phyloP scores from a whole-genome alignment of 2,888 invertebrate genomes.

The Physocephala rufipes region DNA sequence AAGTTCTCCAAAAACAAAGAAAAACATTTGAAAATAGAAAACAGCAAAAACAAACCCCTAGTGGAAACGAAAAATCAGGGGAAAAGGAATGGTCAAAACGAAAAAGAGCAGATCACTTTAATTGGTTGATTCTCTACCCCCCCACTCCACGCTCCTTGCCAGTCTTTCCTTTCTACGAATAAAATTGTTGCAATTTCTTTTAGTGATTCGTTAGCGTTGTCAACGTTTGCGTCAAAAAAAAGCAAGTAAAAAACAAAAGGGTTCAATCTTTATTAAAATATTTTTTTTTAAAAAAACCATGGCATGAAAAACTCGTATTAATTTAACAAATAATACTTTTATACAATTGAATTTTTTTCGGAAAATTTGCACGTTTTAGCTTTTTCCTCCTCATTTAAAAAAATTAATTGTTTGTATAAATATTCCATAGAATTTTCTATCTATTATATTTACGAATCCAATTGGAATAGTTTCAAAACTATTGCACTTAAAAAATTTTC shows the following conservation, averaged over 20 bases:
- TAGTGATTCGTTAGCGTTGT: not conserved
- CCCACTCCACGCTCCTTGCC: too few relatives aligned
- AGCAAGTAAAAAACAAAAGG: not conserved
- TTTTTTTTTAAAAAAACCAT: not conserved
- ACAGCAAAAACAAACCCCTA: not conserved
- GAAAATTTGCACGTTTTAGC: too few relatives aligned
- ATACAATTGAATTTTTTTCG: too few relatives aligned
- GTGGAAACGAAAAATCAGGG: not conserved
- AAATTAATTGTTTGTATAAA: too few relatives aligned
- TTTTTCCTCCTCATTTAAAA: too few relatives aligned
- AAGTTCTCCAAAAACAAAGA: conserved; percentile 9
- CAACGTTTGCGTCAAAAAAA: not conserved
- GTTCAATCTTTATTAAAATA: conserved; percentile 17
- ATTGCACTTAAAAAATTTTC: too few relatives aligned
- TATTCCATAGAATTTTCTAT: too few relatives aligned
- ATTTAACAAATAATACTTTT: too few relatives aligned
- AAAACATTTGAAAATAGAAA: conserved; percentile 10
- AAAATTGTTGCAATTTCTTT: conserved; percentile 21
- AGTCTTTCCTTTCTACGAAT: conserved; percentile 1
- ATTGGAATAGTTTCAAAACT: too few relatives aligned
- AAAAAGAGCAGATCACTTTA: not conserved
- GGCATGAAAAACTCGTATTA: not conserved
- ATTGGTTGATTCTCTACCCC: not conserved
- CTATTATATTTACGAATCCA: too few relatives aligned
- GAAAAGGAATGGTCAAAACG: not conserved